Evolutionary conservation across 2,797 vertebrate genomes (phyloP).

Genomic region (Vireo griseus): DNA sequence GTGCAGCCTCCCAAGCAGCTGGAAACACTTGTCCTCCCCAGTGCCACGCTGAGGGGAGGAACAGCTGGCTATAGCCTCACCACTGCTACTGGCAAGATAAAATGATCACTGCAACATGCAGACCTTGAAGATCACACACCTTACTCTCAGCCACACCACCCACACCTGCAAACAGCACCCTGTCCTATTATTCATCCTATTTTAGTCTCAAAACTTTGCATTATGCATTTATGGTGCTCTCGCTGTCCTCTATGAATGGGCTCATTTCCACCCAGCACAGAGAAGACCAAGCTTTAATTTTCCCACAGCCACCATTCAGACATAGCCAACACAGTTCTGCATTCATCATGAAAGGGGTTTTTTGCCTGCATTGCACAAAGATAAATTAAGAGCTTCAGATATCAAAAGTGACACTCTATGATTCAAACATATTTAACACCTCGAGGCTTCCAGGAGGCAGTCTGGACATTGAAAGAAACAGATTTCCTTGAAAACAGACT

Average conservation of each 20-base stretch:
- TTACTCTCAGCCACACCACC: background rate
- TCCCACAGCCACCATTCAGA: background rate
- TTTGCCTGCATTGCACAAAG: background rate
- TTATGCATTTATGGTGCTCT: background rate
- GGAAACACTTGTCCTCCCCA: background rate
- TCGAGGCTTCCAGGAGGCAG: background rate
- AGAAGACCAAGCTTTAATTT: background rate
- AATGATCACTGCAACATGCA: background rate
- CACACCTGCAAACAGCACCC: background rate
- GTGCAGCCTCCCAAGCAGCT: background rate
- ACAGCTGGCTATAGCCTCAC: background rate
- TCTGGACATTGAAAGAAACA: background rate
- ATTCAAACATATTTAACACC: background rate
- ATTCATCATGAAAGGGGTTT: background rate
- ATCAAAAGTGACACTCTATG: background rate
- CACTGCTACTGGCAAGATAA: accelerated
- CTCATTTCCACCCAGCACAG: background rate
- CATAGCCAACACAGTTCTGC: background rate
- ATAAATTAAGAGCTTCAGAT: background rate
- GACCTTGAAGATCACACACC: background rate
- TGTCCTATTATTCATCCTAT: background rate
- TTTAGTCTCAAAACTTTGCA: background rate
- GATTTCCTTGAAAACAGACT: background rate
- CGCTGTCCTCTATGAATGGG: background rate
- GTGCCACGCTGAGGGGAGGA: background rate